A percentile compares a stretch with the other conserved stretches of the same genome.
Evolutionary conservation across 2,797 vertebrate genomes (phyloP).

Genomic region (Hydrophis major): DNA sequence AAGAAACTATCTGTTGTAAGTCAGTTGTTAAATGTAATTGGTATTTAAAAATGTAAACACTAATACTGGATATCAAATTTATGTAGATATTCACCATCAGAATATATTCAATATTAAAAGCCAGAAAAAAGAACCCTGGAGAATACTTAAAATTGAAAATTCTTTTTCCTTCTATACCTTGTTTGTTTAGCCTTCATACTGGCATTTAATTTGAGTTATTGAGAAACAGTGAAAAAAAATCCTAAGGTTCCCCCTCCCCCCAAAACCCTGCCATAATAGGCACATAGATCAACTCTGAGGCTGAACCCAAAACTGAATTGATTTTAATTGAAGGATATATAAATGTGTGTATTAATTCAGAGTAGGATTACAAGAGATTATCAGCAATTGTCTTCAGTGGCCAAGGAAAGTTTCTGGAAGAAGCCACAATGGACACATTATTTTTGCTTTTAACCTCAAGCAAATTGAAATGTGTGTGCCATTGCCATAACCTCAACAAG

Average conservation of each 20-base stretch:
- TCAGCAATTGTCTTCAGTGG: neutral
- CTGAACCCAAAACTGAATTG: neutral
- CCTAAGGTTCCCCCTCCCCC: neutral
- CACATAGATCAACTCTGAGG: neutral
- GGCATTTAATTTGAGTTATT: neutral
- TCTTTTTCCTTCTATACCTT: neutral
- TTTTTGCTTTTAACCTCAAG: neutral
- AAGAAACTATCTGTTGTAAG: neutral
- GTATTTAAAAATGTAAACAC: neutral
- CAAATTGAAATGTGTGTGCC: neutral
- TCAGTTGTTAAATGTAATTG: neutral
- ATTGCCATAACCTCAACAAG: neutral
- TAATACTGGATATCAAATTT: neutral
- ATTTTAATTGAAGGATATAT: neutral
- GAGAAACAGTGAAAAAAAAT: neutral
- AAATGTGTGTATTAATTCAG: neutral
- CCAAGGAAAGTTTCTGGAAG: neutral
- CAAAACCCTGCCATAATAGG: neutral
- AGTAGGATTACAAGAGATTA: neutral
- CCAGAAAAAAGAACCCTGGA: neutral
- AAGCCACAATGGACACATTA: neutral
- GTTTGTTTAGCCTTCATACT: neutral
- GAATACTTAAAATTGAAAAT: neutral
- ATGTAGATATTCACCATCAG: neutral
- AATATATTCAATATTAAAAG: neutral